Evolutionary conservation across 2,888 invertebrate genomes (phyloP).

Genomic region (Lamellibrachia columna): DNA sequence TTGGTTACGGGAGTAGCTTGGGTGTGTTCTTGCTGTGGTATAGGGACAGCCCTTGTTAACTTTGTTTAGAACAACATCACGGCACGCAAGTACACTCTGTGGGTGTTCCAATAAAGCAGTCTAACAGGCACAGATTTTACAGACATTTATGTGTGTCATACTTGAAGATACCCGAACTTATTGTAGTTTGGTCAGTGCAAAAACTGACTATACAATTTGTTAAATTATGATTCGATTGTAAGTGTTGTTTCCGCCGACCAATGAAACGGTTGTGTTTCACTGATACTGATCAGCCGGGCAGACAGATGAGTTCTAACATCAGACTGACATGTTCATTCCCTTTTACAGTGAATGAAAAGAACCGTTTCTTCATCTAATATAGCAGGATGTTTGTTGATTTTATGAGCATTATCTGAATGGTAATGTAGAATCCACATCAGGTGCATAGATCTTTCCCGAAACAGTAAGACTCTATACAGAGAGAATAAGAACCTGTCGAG

Average conservation of each 20-base stretch:
- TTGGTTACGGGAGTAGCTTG: not conserved
- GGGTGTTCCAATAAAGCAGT: not conserved
- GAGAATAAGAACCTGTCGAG: not conserved
- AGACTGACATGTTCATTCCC: not conserved
- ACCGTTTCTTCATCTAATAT: not conserved
- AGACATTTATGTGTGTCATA: not conserved
- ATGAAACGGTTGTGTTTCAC: not conserved
- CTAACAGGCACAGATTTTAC: not conserved
- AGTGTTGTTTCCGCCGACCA: not conserved
- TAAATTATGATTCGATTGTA: not conserved
- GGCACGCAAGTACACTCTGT: not conserved
- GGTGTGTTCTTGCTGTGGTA: not conserved
- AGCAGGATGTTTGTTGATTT: not conserved
- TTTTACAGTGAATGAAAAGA: not conserved
- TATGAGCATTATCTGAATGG: not conserved
- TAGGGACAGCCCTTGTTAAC: not conserved
- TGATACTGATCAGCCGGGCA: not conserved
- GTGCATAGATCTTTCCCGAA: not conserved
- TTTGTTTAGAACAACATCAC: not conserved
- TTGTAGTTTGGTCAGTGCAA: not conserved
- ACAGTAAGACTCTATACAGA: not conserved
- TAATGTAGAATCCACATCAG: not conserved
- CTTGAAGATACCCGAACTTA: not conserved
- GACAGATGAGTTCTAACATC: not conserved
- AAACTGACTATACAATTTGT: not conserved